Base-by-base conservation (phyloP, 2,113 vertebrate species). In the Orthonyx spaldingii region DNA sequence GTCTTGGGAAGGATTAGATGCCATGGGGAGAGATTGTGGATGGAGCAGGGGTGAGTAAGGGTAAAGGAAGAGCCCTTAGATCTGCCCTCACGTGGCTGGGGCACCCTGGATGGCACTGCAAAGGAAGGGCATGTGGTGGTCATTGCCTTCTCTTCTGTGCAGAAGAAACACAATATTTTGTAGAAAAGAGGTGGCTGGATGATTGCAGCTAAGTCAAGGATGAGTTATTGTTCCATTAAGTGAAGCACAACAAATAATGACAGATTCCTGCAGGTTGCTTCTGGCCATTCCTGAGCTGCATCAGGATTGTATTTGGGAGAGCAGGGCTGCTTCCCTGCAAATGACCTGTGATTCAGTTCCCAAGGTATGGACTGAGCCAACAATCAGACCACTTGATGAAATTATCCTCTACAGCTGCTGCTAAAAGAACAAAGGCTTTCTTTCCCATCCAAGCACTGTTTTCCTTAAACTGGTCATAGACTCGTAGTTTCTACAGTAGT, bases 111-210 rank as follows among this genome's bases (percentile, higher is more conserved):
- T 8, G 33, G 30, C 5, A 0, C 10, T 53, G 42, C 13, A 24
- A 32, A 46, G 27, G 6, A 1, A 11, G 16, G 44, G 30, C 16
- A 23, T 0, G 0, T 23, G 33, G 7, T 50, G 30, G 17, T 68
- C 49, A 8, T 32, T 63, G 30, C 50, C 32, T 55, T 1, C 20
- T 37, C 47, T 17, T 63, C 44, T 19, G 3, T 7, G 23, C 44
- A 13, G 70, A 37, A 60, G 19, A 46, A 71, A n/a, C 14, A 9
- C 27, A n/a, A 7, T 15, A 4, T 3, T 30, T 1, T 14, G 41
- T 52, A n/a, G 21, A 22, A 55, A 16, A 66, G 39, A 68, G 13
- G 30, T 59, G 52, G 8, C 22, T 66, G 78, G n/a, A 33, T 79
- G 57, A 39, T 16, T 60, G 33, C 18, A 68, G 28, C 13, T 5